Conservation (phyloP, 1,140 invertebrate species). For the Diuraphis noxia region DNA sequence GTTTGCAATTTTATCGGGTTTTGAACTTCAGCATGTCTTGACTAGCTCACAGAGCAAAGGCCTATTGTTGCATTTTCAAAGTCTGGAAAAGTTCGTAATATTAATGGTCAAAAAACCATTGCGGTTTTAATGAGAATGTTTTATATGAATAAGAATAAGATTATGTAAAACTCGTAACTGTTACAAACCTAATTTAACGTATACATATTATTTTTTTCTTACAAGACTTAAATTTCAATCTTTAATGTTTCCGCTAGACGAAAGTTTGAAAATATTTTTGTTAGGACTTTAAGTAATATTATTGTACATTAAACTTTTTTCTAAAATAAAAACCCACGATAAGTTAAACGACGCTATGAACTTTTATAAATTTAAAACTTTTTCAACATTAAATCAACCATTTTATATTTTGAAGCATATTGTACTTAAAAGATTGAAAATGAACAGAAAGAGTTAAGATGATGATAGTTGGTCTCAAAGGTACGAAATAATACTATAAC, state of each 20-base stretch:
- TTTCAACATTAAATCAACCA: not conserved
- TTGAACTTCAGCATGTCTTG: not conserved
- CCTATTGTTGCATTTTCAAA: not conserved
- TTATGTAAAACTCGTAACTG: not conserved
- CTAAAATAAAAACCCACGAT: not conserved
- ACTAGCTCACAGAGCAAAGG: not conserved
- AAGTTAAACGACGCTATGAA: not conserved
- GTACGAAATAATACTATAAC: not conserved
- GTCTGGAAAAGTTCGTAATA: not conserved
- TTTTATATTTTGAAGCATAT: not conserved
- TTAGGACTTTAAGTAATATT: conserved; percentile 10
- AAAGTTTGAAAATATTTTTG: not conserved
- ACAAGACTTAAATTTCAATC: not conserved
- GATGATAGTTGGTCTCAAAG: not conserved
- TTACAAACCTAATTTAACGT: not conserved
- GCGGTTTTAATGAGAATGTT: not conserved
- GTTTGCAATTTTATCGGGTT: not conserved
- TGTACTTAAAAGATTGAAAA: not conserved
- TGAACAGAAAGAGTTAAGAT: not conserved
- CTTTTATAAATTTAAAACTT: not conserved
- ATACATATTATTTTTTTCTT: not conserved
- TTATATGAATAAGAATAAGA: not conserved
- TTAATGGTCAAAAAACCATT: not conserved
- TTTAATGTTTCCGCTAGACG: not conserved
- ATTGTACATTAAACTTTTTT: conserved; percentile 3